These are phyloP conservation scores for Peromyscus attwateri DNA, from an alignment of 2,797 vertebrate genomes.

Conservation along the genomic window DNA sequence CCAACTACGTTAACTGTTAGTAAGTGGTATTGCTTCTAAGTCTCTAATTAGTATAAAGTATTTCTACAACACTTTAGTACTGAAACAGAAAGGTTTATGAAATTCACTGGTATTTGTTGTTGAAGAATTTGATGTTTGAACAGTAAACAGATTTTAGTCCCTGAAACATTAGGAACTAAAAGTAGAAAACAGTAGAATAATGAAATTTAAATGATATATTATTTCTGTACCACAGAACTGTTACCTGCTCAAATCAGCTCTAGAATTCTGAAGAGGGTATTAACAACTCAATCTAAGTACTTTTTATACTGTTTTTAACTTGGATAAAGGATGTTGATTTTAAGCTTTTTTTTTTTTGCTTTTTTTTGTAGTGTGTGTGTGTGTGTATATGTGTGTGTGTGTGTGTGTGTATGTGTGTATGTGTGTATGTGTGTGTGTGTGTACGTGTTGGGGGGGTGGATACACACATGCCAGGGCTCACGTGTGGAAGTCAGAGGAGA, in stretches of 20 bases:
- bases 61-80: neutral
- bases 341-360: neutral
- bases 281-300: neutral
- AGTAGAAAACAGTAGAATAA: neutral
- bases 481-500: neutral
- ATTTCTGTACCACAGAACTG: neutral
- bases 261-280: neutral
- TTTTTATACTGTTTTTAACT: neutral
- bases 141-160: neutral
- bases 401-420: too few species aligned
- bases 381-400: too few species aligned
- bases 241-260: neutral
- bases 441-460: too few species aligned
- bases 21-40: neutral
- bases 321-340: slow-evolving; percentile 23
- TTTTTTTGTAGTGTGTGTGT: too few species aligned
- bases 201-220: neutral
- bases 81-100: neutral
- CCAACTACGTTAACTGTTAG: neutral
- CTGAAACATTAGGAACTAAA: neutral
- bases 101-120: neutral
- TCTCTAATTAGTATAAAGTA: slow-evolving; percentile 30
- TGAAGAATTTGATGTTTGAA: neutral
- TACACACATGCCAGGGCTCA: neutral
- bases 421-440: neutral